Evolutionary conservation across 1,140 invertebrate species (phyloP).

Genomic region (Drosophila punjabiensis): DNA sequence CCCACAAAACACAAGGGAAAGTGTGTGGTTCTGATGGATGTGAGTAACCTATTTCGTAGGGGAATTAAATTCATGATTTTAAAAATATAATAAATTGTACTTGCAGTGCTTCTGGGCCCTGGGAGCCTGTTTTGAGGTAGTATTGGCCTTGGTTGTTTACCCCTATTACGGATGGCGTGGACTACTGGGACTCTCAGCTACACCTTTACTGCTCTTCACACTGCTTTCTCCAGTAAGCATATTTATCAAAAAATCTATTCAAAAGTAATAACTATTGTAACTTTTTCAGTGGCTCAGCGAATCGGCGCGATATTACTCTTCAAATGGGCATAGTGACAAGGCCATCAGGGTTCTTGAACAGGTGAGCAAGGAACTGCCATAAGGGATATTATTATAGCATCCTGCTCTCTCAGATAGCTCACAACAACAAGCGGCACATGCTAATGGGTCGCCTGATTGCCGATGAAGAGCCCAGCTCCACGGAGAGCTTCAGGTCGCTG

Average conservation of each 20-base stretch:
- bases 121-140: constrained; percentile 96
- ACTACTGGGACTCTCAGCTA: constrained; percentile 94
- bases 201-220: constrained; percentile 94
- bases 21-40: constrained; percentile 97
- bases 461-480: constrained; percentile 89
- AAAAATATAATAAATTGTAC: neutral
- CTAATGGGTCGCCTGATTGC: constrained; percentile 94
- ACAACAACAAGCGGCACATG: constrained; percentile 96
- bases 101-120: constrained; percentile 97
- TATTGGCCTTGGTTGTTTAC: constrained; percentile 96
- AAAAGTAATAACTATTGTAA: no score
- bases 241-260: neutral
- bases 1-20: constrained; percentile 96
- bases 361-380: constrained; percentile 85
- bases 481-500: constrained; percentile 92
- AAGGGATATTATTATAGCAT: neutral
- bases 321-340: constrained; percentile 93
- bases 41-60: constrained; percentile 86
- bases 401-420: constrained; percentile 87
- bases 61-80: neutral
- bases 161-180: constrained; percentile 96
- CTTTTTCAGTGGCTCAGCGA: constrained; percentile 44
- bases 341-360: constrained; percentile 93
- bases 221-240: constrained; percentile 87
- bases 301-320: constrained; percentile 95